These are phyloP conservation scores for Tromatobia lineatoria DNA, from an alignment of 2,888 invertebrate genomes.

Conservation along the genomic window DNA sequence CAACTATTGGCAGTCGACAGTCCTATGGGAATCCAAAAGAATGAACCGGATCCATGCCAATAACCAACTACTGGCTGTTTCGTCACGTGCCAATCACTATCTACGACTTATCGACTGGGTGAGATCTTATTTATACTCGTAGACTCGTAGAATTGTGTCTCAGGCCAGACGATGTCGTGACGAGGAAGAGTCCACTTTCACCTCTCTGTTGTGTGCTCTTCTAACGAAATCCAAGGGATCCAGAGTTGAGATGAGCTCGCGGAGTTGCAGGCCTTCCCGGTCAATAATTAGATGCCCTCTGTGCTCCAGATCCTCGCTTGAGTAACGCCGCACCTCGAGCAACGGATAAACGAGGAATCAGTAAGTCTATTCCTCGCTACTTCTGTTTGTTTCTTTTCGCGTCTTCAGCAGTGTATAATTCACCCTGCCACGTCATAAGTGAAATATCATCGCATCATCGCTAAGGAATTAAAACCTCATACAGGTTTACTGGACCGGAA, in stretches of 20 bases:
- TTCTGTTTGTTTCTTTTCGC: neutral
- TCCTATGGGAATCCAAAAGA: slow-evolving; percentile 3
- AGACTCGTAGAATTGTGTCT: slow-evolving; percentile 41
- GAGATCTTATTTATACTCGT: slow-evolving; percentile 19
- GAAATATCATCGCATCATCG: slow-evolving; percentile 15
- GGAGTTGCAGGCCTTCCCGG: slow-evolving; percentile 25
- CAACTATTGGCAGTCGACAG: neutral
- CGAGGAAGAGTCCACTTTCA: slow-evolving; percentile 66
- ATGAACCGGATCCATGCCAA: neutral
- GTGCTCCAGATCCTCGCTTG: slow-evolving; percentile 51
- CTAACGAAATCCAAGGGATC: slow-evolving; percentile 38
- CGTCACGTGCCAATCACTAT: neutral
- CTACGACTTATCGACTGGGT: neutral
- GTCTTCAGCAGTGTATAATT: slow-evolving; percentile 7
- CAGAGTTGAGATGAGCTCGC: slow-evolving; percentile 29
- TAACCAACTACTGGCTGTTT: neutral
- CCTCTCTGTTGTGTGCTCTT: slow-evolving; percentile 28
- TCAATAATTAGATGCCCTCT: slow-evolving; percentile 57
- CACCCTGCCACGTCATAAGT: neutral
- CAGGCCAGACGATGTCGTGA: slow-evolving; percentile 52
- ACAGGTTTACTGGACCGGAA: neutral
- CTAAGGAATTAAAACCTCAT: neutral
- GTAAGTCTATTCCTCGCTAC: slow-evolving; percentile 7
- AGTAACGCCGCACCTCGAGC: slow-evolving; percentile 45
- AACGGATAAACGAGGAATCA: neutral